Percentiles rank a stretch among this genome's conserved stretches.
phyloP scores from a whole-genome alignment of 2,888 invertebrate species.

The Malthinus flaveolus region DNA sequence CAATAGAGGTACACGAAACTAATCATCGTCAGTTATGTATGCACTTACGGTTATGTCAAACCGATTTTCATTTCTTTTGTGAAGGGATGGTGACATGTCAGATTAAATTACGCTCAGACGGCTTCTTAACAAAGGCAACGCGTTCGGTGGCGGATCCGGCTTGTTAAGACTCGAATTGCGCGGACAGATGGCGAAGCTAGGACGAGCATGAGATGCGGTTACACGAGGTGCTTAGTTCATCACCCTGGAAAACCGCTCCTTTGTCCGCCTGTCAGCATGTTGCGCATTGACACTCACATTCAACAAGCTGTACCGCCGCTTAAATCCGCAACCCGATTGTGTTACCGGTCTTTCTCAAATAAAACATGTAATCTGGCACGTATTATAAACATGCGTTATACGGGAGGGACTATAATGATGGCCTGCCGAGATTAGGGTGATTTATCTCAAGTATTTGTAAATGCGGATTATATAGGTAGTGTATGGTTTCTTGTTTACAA shows the following conservation, averaged over 20 bases:
- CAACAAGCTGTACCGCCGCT: constrained; percentile 48
- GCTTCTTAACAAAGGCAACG: constrained; percentile 35
- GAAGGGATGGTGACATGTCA: constrained; percentile 31
- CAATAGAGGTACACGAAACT: constrained; percentile 17
- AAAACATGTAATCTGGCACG: constrained; percentile 52
- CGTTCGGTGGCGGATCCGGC: constrained; percentile 39
- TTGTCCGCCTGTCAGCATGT: constrained; percentile 53
- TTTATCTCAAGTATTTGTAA: constrained; percentile 53
- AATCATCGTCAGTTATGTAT: constrained; percentile 30
- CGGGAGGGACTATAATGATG: constrained; percentile 44
- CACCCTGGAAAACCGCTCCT: constrained; percentile 55
- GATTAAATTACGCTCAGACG: constrained; percentile 34
- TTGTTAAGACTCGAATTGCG: constrained; percentile 37
- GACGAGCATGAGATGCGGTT: constrained; percentile 47
- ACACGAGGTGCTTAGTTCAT: constrained; percentile 52
- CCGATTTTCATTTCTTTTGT: constrained; percentile 28
- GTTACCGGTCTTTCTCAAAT: constrained; percentile 46
- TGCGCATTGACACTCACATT: constrained; percentile 50
- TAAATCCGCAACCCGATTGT: constrained; percentile 41
- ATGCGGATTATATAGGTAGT: constrained; percentile 45
- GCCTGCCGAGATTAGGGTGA: constrained; percentile 49
- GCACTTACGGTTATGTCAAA: constrained; percentile 29
- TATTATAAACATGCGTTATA: constrained; percentile 48
- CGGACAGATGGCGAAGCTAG: constrained; percentile 38
- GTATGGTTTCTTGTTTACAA: constrained; percentile 39